These are phyloP conservation scores for Lagorchestes hirsutus DNA, from an alignment of 2,797 vertebrate genomes.

Conservation along the genomic window DNA sequence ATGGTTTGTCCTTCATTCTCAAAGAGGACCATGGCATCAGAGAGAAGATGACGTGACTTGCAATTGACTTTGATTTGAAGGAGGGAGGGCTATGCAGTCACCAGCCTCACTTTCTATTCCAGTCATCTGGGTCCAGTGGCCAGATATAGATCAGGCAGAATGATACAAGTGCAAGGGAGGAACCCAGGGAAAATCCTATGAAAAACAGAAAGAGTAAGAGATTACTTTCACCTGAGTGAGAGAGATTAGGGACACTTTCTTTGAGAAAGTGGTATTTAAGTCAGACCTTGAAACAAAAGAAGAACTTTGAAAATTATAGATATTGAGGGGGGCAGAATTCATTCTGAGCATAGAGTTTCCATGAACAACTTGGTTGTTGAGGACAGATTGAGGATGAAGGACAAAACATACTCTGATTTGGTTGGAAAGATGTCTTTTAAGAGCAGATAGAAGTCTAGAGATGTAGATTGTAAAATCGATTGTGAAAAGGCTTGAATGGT, in stretches of 20 bases:
- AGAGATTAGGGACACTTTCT: neutral
- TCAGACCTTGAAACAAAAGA: neutral
- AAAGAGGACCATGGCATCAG: no score
- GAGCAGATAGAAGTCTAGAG: neutral
- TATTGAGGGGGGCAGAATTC: neutral
- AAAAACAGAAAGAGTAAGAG: neutral
- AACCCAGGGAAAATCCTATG: neutral
- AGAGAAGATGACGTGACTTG: no score
- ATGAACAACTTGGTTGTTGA: neutral
- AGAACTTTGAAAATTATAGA: neutral
- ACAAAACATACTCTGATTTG: neutral
- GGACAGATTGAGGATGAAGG: neutral
- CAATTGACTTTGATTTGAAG: no score
- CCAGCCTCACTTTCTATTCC: no score
- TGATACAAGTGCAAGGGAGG: neutral
- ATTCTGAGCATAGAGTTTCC: neutral
- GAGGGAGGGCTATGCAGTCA: no score
- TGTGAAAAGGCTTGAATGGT: neutral
- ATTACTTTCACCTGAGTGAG: neutral
- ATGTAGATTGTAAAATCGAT: neutral
- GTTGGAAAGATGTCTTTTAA: neutral
- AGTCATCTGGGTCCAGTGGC: no score
- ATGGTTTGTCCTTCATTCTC: no score
- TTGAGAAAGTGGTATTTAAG: neutral
- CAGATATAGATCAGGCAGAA: neutral